A percentile compares a stretch with the other conserved stretches of the same genome.
Evolutionary conservation across 2,888 invertebrate genomes (phyloP).

Genomic region (Carcina quercana): DNA sequence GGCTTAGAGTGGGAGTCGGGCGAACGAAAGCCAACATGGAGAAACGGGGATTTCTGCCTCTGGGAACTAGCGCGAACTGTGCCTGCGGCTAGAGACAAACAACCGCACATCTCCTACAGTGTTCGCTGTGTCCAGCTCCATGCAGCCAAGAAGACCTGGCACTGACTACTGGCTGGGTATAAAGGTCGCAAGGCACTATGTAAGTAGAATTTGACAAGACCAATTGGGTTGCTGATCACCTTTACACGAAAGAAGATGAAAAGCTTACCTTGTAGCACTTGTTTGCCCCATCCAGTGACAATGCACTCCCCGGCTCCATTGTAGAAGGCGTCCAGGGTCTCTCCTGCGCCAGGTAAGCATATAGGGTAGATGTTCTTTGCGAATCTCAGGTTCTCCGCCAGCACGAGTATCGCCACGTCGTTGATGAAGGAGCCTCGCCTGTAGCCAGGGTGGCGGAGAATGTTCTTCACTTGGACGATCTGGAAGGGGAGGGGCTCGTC

Average conservation of each 20-base stretch:
- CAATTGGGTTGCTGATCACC: too few species aligned
- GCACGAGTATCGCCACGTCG: constrained; percentile 82
- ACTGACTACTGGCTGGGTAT: too few species aligned
- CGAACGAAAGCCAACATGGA: too few species aligned
- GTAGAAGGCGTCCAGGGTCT: constrained; percentile 73
- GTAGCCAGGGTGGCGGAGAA: constrained; percentile 82
- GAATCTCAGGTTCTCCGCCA: constrained; percentile 76
- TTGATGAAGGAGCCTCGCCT: constrained; percentile 73
- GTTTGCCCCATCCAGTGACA: constrained; percentile 89
- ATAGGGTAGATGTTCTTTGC: constrained; percentile 84
- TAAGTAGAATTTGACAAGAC: too few species aligned
- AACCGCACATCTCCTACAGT: too few species aligned
- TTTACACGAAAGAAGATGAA: constrained; percentile 2
- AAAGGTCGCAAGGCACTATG: too few species aligned
- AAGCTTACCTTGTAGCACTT: constrained; percentile 81
- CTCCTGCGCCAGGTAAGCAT: constrained; percentile 73
- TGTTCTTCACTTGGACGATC: constrained; percentile 80
- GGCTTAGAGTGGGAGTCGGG: too few species aligned
- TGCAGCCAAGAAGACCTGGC: too few species aligned
- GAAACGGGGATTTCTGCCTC: too few species aligned
- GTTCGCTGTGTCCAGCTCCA: too few species aligned
- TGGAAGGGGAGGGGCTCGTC: constrained; percentile 88
- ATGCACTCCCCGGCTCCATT: constrained; percentile 78
- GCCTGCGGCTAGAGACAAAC: too few species aligned
- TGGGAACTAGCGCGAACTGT: too few species aligned